Conservation (phyloP, 2,797 vertebrate species). For the Ptychobarbus kaznakovi region DNA sequence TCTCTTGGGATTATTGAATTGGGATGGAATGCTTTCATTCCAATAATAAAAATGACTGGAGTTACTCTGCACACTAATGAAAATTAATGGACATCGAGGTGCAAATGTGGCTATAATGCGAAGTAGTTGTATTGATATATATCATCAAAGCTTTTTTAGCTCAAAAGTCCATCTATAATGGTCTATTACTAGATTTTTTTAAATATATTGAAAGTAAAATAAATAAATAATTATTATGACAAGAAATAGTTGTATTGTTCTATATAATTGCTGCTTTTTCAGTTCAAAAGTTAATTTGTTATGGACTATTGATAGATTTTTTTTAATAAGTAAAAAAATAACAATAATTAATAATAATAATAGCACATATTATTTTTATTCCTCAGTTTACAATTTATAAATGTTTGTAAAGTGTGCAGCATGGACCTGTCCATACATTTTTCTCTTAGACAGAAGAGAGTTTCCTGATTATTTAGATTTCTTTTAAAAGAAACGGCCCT, state of each 20-base stretch:
- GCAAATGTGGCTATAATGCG: neutral
- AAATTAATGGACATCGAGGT: neutral
- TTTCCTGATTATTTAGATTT: neutral
- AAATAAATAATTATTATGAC: no score
- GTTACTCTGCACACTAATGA: neutral
- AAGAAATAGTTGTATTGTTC: neutral
- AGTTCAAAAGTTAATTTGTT: neutral
- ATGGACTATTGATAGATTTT: neutral
- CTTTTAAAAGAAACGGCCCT: neutral
- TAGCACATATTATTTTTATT: neutral
- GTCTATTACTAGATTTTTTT: neutral
- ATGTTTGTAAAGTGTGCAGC: neutral
- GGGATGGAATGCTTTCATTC: neutral
- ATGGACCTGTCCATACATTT: neutral
- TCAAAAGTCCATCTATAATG: neutral
- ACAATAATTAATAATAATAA: no score
- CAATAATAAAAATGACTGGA: neutral
- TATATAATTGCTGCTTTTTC: neutral
- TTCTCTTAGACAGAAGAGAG: neutral
- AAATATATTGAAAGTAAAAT: no score
- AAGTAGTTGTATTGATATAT: neutral
- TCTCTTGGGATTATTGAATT: neutral
- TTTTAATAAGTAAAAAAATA: no score
- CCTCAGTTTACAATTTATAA: neutral
- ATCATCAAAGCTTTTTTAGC: neutral